Base-by-base conservation (phyloP, 2,113 vertebrate genomes). In the Pithys albifrons region DNA sequence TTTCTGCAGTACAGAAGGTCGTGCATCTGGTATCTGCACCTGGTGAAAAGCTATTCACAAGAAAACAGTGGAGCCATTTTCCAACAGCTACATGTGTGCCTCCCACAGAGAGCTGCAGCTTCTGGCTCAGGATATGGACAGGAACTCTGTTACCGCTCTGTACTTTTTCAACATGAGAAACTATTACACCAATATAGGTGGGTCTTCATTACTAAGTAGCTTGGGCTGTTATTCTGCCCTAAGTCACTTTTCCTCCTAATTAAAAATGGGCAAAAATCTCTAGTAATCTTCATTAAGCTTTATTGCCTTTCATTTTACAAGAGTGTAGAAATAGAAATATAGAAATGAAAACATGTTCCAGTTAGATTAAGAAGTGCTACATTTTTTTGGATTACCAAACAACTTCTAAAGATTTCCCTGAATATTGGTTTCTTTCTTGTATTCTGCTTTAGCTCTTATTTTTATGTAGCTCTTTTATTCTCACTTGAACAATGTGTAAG, bases 1-100 rank as follows among this genome's bases (percentile, higher is more conserved):
- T 88, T 79, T 91, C 80, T 94, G 59, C 19, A 29, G 31, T 62
- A 72, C 54, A 83, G 84, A 85, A 97, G 91, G 91, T 92, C 37
- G 35, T 65, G 93, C 96, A 95, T 97, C 96, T 97, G 97, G 92
- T 82, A 83, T 82, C 48, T 92, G 89, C 87, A 96, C 95, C 95
- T 95, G 96, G 96, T 79, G 92, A 61, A 33, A 61, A 93, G 45
- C 78, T 55, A 86, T 86, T 91, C 37, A 77, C 75, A 81, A 31
- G 41, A 72, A 88, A 88, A 84, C 71, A 85, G 91, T 71, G 82
- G 33, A 79, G 49, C 69, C 70, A 37, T 88, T 85, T 96, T 94
- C 91, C 78, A 85, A 35, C 0, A 0, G 79, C 91, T 91, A 28
- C 20, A 10, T 19, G 43, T 17, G 59, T 92, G 70, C 88, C 96